Base-by-base conservation (phyloP, 2,888 invertebrate genomes). In the Anaspis maculata region DNA sequence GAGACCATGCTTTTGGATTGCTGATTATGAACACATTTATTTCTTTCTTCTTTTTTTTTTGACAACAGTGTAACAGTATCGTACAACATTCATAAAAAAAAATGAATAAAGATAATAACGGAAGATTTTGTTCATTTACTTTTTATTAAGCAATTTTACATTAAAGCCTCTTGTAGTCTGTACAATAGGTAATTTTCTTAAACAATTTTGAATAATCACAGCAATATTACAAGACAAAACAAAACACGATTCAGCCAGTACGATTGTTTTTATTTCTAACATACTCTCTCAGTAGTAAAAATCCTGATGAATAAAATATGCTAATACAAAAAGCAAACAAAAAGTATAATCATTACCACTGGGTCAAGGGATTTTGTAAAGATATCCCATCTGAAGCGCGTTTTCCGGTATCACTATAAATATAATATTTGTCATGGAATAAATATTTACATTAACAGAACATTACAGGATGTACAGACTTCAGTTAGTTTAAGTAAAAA, bases 121-220 rank as follows among this genome's bases (percentile, higher is more conserved):
- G 40, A 37, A 37, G 30, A 37, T 30, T 27, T 34, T 38, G 33
- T 39, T 48, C 48, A 45, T 41, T 38, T 48, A 41, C 35, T 49
- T 63, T 59, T 61, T 59, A 61, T 62, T 61, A 63, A 64, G 64
- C 64, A 62, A 64, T 59, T 60, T 62, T 63, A 63, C 62, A 62
- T 59, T 57, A 61, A 62, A 62, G 62, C 62, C 56, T 54, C 54
- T 60, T 52, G 59, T 52, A 64, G 61, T 61, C 62, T 62, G 62
- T 63, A 63, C 64, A 62, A 50, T 55, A 54, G 49, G 61, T 62
- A 62, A 60, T 56, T 51, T 58, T 58, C 56, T 52, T 44, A 35
- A 46, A 45, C 31, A 37, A 42, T 19, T 19, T 19, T 9, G n/a
- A n/a, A n/a, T n/a, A n/a, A n/a, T n/a, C n/a, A n/a, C n/a, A n/a